Evolutionary conservation across 2,888 invertebrate genomes (phyloP).

Genomic region (Odiellus spinosus): DNA sequence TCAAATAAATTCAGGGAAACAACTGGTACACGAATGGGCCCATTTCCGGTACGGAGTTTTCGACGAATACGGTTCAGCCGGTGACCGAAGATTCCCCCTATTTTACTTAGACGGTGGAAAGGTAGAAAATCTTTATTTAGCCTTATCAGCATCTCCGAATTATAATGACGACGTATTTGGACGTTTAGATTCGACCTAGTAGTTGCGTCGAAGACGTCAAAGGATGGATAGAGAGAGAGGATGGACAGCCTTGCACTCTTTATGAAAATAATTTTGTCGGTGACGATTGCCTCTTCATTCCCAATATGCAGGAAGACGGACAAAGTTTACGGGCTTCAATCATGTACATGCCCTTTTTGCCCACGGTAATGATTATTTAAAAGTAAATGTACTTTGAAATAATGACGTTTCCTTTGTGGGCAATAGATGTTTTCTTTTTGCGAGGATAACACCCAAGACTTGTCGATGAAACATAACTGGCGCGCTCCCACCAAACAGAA

Average conservation of each 20-base stretch:
- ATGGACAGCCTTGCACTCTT: slow-evolving; percentile 18
- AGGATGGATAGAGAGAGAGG: slow-evolving; percentile 19
- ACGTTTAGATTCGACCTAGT: slow-evolving; percentile 20
- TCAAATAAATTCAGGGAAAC: too few species aligned
- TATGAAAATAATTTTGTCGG: slow-evolving; percentile 11
- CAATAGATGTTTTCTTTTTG: too few species aligned
- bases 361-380: slow-evolving; percentile 19
- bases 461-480: slow-evolving; percentile 38
- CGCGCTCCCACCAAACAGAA: slow-evolving; percentile 50
- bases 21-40: slow-evolving; percentile 24
- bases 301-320: slow-evolving; percentile 10
- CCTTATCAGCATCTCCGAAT: too few species aligned
- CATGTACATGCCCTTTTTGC: slow-evolving; percentile 25
- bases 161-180: too few species aligned
- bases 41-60: slow-evolving; percentile 25
- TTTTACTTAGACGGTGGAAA: slow-evolving; percentile 19
- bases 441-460: too few species aligned
- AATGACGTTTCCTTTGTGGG: too few species aligned
- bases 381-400: too few species aligned
- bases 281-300: slow-evolving; percentile 21
- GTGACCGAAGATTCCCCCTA: slow-evolving; percentile 16
- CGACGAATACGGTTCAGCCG: slow-evolving; percentile 23
- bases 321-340: slow-evolving; percentile 22
- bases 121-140: slow-evolving; percentile 6
- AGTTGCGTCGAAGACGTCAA: slow-evolving; percentile 19